Evolutionary conservation across 2,113 vertebrate species (phyloP).

Genomic region (Himantopus leucocephalus): DNA sequence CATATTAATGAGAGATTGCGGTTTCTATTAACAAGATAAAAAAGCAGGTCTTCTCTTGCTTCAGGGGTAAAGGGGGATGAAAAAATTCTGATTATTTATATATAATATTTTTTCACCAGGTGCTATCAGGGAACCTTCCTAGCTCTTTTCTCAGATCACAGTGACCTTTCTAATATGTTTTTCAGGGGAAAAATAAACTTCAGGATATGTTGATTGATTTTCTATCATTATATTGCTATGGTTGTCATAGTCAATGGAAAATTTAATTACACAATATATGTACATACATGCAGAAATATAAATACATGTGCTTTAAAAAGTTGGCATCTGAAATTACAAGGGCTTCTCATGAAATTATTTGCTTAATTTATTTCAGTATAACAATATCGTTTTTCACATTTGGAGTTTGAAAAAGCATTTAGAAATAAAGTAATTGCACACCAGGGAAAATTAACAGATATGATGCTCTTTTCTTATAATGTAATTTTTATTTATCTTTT

Average conservation of each 20-base stretch:
- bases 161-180: constrained; percentile 73
- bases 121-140: constrained; percentile 89
- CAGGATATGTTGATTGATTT: constrained; percentile 75
- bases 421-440: constrained; percentile 25
- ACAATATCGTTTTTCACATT: background rate
- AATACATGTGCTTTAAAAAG: constrained; percentile 58
- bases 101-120: constrained; percentile 88
- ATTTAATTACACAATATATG: constrained; percentile 65
- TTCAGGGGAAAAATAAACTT: constrained; percentile 69
- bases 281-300: constrained; percentile 69
- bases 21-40: constrained; percentile 99
- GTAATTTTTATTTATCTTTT: constrained; percentile 33
- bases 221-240: constrained; percentile 61
- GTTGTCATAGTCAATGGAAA: constrained; percentile 57
- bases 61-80: constrained; percentile 92
- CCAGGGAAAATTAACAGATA: background rate
- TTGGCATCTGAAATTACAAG: constrained; percentile 50
- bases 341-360: constrained; percentile 52
- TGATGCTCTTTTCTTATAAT: background rate
- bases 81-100: constrained; percentile 98
- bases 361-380: constrained; percentile 57
- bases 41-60: constrained; percentile 95
- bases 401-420: constrained; percentile 37
- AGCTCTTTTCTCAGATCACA: constrained; percentile 79
- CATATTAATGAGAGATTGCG: constrained; percentile 99